Evolutionary conservation across 2,797 vertebrate species (phyloP), one percentile per base, ranked within the genome.

Genomic region (Spatula clypeata): DNA sequence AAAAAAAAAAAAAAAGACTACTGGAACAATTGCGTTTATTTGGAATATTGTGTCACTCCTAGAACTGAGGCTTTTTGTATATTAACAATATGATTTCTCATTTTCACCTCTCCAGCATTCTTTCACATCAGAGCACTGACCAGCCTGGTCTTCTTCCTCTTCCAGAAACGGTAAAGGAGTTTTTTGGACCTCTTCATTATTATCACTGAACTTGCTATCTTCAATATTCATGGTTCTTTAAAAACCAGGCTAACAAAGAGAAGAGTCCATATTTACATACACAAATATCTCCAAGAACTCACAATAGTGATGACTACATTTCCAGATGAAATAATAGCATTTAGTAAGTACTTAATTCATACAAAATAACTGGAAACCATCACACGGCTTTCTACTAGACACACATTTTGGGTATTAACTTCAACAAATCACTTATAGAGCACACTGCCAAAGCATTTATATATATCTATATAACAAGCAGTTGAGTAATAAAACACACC

Each of bases 161-260:
- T 93, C 92, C 66, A 47, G 5, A 29, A 54, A 11, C 0, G 11
- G 23, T 7, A 10, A 2, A 29, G 26, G 24, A 47, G 72, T 53
- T 18, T 10, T n/a, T 51, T 80, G 69, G 4, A 86, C 38, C 9
- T 91, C n/a, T 23, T 51, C 89, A 27, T 54, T n/a, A 44, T 49
- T n/a, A 2, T 3, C 42, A 49, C 20, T 5, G 3, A 13, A 27
- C 47, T 62, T 31, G 2, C 4, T 1, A 2, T 45, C 53, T 19
- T 95, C 94, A 77, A 97, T 98, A 16, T 11, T 55, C 45, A 19
- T 12, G n/a, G 80, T 9, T 79, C 45, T 66, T 70, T 64, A 60
- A 31, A 4, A 17, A 61, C 38, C 58, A n/a, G 75, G 57, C 96
- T 97, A n/a, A 18, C 70, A 82, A 70, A 93, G 54, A 91, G 61